Percentiles rank a stretch among this genome's conserved stretches.
phyloP scores from a whole-genome alignment of 2,888 invertebrate genomes.

The Nematopogon swammerdamellus region DNA sequence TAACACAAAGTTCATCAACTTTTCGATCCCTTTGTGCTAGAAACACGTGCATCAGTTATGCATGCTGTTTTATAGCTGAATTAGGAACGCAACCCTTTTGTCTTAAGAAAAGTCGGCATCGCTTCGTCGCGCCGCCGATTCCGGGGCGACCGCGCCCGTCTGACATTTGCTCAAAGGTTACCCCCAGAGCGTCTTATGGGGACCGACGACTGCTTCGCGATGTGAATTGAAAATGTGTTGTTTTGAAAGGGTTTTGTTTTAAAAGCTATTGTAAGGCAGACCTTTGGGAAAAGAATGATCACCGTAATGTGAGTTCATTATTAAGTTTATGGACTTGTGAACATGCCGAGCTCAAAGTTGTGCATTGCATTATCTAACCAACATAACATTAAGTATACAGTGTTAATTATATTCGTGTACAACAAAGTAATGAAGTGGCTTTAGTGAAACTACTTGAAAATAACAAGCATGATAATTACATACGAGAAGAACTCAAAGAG shows the following conservation, averaged over 20 bases:
- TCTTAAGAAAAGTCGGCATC: conserved; percentile 27
- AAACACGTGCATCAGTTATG: too few species aligned
- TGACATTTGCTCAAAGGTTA: conserved; percentile 54
- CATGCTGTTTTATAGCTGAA: too few species aligned
- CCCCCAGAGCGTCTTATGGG: conserved; percentile 25
- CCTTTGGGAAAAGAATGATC: not conserved
- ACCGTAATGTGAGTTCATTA: not conserved
- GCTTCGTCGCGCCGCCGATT: conserved; percentile 20
- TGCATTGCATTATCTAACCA: not conserved
- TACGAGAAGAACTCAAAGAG: not conserved
- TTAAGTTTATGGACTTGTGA: not conserved
- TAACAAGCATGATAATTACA: too few species aligned
- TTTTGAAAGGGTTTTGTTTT: conserved; percentile 7
- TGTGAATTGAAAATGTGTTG: conserved; percentile 4
- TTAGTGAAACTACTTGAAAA: too few species aligned
- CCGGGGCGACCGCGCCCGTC: conserved; percentile 36
- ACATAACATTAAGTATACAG: too few species aligned
- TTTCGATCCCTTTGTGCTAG: too few species aligned
- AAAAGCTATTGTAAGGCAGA: conserved; percentile 4
- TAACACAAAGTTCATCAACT: too few species aligned
- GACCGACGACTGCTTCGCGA: conserved; percentile 6
- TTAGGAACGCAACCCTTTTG: conserved; percentile 19
- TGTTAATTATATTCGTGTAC: not conserved
- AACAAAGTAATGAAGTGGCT: not conserved
- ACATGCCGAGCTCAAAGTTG: not conserved